These are phyloP conservation scores for Xerus inauris DNA, from an alignment of 2,113 vertebrate genomes.

Conservation along the genomic window DNA sequence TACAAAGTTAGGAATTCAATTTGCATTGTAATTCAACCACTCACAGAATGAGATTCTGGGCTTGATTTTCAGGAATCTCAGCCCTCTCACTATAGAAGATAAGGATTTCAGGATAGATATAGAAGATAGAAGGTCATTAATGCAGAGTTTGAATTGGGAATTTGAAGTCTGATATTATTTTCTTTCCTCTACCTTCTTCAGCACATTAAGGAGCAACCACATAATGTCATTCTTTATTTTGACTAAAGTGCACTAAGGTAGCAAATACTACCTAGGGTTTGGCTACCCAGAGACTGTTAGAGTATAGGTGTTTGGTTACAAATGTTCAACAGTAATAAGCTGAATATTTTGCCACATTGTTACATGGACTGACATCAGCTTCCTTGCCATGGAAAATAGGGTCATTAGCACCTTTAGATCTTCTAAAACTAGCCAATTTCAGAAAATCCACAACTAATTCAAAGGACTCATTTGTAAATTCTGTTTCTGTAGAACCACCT, in stretches of 20 bases:
- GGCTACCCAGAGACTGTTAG: background rate
- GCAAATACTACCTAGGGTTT: background rate
- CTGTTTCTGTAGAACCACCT: background rate
- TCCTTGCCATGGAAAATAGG: background rate
- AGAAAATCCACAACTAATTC: background rate
- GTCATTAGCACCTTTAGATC: background rate
- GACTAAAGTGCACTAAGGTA: background rate
- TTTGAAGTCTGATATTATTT: background rate
- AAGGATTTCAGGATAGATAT: background rate
- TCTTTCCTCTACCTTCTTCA: background rate
- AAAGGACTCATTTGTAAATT: background rate
- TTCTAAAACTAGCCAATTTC: background rate
- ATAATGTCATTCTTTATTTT: background rate
- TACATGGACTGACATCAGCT: background rate
- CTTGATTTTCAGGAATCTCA: background rate
- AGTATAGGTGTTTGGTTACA: constrained; percentile 1
- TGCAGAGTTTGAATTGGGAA: background rate
- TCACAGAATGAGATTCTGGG: background rate
- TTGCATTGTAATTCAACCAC: background rate
- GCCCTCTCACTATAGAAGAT: background rate
- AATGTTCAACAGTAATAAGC: background rate
- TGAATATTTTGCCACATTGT: background rate
- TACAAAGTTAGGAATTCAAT: background rate
- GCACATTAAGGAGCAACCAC: background rate
- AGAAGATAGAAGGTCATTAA: background rate